These are phyloP conservation scores for Xyrichtys novacula DNA, from an alignment of 2,797 vertebrate species.

Conservation along the genomic window DNA sequence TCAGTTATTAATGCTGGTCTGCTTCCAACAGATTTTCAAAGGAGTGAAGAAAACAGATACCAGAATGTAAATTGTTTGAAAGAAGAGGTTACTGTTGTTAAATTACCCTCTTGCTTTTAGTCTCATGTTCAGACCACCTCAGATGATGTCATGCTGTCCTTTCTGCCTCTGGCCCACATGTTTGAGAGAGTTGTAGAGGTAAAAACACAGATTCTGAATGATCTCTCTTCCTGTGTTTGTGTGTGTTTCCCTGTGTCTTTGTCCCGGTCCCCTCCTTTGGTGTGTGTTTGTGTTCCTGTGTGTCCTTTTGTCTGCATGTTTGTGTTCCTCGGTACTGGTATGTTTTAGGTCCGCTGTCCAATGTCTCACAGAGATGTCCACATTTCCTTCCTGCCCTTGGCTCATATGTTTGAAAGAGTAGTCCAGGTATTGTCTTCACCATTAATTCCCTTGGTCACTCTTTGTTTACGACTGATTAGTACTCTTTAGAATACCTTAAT, in stretches of 20 bases:
- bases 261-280: not conserved
- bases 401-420: slow-evolving; percentile 87
- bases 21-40: too few species aligned
- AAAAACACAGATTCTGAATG: slow-evolving; percentile 52
- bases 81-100: not conserved
- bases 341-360: slow-evolving; percentile 70
- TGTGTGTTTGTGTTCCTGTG: slow-evolving; percentile 50
- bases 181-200: slow-evolving; percentile 91
- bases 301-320: slow-evolving; percentile 1
- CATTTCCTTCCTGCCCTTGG: slow-evolving; percentile 87
- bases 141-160: slow-evolving; percentile 91
- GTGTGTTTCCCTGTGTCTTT: slow-evolving; percentile 35
- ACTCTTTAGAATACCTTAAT: not conserved
- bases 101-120: slow-evolving; percentile 28
- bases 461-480: not conserved
- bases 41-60: not conserved
- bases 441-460: slow-evolving; percentile 5
- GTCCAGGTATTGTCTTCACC: slow-evolving; percentile 78
- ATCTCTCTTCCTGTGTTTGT: not conserved
- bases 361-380: slow-evolving; percentile 74
- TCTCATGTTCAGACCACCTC: slow-evolving; percentile 32
- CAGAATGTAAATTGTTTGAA: not conserved
- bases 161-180: slow-evolving; percentile 92
- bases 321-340: slow-evolving; percentile 46
- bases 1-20: too few species aligned